Conservation (phyloP, 2,113 vertebrate species). For the Corythaeola cristata region DNA sequence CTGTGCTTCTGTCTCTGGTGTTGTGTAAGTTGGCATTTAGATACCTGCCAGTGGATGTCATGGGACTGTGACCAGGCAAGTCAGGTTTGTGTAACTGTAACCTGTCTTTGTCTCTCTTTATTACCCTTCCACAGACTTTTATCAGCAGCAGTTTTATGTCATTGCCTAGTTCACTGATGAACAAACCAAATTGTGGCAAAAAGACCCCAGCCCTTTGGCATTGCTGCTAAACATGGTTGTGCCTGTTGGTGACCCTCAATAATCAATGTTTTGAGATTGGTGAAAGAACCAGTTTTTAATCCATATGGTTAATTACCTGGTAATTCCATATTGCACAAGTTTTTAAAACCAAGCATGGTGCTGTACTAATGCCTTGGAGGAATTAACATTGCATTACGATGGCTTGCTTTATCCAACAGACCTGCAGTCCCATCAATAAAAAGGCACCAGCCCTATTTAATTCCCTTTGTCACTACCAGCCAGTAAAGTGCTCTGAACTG, state of each 20-base stretch:
- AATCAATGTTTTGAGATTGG: neutral
- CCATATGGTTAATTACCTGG: neutral
- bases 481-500: neutral
- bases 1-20: neutral
- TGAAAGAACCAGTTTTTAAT: neutral
- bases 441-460: neutral
- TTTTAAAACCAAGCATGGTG: neutral
- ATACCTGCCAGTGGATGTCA: neutral
- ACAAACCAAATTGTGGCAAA: neutral
- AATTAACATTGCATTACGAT: neutral
- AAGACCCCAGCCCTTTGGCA: neutral
- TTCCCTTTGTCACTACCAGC: neutral
- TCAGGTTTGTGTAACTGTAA: neutral
- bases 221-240: rapidly evolving
- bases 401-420: neutral
- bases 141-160: neutral
- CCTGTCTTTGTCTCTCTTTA: neutral
- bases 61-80: neutral
- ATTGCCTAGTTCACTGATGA: neutral
- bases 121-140: neutral
- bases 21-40: neutral
- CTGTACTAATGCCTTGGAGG: neutral
- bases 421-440: neutral
- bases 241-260: neutral
- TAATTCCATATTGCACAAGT: neutral